Conservation (phyloP, 1,140 invertebrate species). For the Trichonephila clavata region DNA sequence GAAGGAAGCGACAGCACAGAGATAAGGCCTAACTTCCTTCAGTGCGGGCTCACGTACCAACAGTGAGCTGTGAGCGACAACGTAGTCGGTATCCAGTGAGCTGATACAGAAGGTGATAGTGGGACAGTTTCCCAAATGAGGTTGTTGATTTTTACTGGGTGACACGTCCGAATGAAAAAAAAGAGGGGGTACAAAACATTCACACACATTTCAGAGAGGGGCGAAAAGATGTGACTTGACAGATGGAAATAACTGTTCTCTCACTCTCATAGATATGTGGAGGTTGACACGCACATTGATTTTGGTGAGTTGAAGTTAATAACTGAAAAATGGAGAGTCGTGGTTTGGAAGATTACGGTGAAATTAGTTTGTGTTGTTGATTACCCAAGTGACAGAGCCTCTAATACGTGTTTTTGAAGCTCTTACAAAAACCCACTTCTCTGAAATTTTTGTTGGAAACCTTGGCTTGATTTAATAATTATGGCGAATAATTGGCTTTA, state of each 20-base stretch:
- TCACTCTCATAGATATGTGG: neutral
- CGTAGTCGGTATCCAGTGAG: slow-evolving; percentile 7
- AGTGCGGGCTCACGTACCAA: slow-evolving; percentile 14
- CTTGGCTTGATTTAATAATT: no score
- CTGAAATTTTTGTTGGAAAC: no score
- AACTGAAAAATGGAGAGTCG: no score
- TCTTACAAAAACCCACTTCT: no score
- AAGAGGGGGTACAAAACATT: no score
- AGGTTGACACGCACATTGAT: neutral
- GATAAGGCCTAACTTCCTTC: slow-evolving; percentile 2
- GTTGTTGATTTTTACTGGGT: slow-evolving; percentile 21
- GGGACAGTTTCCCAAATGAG: slow-evolving; percentile 2
- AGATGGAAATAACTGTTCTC: slow-evolving; percentile 21
- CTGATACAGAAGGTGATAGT: slow-evolving; percentile 16
- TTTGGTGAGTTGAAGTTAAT: no score
- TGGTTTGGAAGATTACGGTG: no score
- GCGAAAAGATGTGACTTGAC: neutral
- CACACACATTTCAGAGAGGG: no score
- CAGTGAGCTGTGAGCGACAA: slow-evolving; percentile 40
- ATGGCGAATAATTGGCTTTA: no score
- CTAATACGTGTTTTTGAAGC: no score
- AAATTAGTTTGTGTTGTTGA: no score
- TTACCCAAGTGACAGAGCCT: no score
- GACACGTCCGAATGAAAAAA: slow-evolving; percentile 7
- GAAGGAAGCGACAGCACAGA: slow-evolving; percentile 36